These are phyloP conservation scores for Thamnophis sirtalis DNA, from an alignment of 2,113 vertebrate species.

Conservation along the genomic window DNA sequence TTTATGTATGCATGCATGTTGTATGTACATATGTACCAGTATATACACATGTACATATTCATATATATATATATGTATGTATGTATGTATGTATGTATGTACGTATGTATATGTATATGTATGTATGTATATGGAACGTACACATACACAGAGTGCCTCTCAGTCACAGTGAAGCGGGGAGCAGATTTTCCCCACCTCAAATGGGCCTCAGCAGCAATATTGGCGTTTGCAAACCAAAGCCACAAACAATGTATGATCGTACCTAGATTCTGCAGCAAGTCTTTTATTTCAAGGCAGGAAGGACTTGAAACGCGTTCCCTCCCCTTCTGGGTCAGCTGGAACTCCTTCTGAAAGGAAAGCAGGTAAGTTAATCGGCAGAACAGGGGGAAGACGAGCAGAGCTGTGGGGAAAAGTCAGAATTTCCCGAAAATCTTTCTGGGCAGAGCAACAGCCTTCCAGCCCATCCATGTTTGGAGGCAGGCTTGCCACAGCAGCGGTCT, in stretches of 20 bases:
- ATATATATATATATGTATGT: background rate
- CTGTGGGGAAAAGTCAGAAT: background rate
- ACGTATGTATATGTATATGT: no score
- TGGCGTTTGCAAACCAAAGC: background rate
- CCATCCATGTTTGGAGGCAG: background rate
- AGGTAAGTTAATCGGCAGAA: background rate
- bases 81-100: background rate
- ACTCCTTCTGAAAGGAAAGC: slow-evolving; percentile 55
- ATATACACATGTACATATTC: no score
- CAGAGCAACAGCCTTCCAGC: background rate
- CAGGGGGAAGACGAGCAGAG: slow-evolving; percentile 1
- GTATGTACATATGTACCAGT: no score
- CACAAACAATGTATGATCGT: background rate
- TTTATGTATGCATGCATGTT: background rate
- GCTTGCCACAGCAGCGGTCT: background rate
- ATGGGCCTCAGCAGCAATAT: background rate
- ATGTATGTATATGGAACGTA: no score
- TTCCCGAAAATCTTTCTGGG: background rate
- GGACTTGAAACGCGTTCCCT: slow-evolving; percentile 18
- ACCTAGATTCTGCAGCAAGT: slow-evolving; percentile 57
- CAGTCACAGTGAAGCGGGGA: background rate
- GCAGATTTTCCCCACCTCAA: background rate
- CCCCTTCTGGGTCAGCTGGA: slow-evolving; percentile 10
- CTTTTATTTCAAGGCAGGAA: slow-evolving; percentile 23
- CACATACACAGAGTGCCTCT: background rate